Conservation (phyloP, 2,888 invertebrate genomes). For the Sphinx pinastri region DNA sequence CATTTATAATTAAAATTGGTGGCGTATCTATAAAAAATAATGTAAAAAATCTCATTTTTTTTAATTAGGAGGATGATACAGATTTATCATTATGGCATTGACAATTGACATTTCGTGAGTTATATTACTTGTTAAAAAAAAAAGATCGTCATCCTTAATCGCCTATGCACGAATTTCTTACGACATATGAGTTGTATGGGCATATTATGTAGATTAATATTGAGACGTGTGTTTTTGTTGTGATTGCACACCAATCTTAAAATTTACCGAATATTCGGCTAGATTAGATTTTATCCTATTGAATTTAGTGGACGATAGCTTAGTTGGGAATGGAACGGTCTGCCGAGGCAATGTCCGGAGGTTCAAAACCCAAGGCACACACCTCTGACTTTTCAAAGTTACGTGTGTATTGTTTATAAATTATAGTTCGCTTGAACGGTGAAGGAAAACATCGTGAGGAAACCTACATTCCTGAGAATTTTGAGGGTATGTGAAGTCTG, state of each 20-base stretch:
- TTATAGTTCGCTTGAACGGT: too few species aligned
- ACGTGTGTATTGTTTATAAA: too few species aligned
- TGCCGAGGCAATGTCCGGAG: too few species aligned
- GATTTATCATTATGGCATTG: slow-evolving; percentile 4
- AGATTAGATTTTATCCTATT: not conserved
- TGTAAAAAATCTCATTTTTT: not conserved
- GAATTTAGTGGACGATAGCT: too few species aligned
- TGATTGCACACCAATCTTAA: too few species aligned
- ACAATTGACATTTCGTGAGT: not conserved
- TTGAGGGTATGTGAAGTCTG: too few species aligned
- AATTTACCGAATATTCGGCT: not conserved
- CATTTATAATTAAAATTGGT: not conserved
- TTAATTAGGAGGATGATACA: not conserved
- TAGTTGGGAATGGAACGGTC: too few species aligned
- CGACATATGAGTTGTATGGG: not conserved
- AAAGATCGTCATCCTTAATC: not conserved
- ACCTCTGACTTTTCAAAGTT: too few species aligned
- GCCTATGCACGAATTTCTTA: slow-evolving; percentile 6
- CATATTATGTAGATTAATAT: slow-evolving; percentile 2
- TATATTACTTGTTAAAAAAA: not conserved
- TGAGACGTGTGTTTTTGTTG: not conserved
- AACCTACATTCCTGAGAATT: too few species aligned
- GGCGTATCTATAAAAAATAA: not conserved
- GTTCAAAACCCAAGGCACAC: too few species aligned
- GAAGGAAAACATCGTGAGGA: too few species aligned